Evolutionary conservation across 2,113 vertebrate genomes (phyloP), one percentile per base, ranked within the genome.

Genomic region (Sus scrofa): DNA sequence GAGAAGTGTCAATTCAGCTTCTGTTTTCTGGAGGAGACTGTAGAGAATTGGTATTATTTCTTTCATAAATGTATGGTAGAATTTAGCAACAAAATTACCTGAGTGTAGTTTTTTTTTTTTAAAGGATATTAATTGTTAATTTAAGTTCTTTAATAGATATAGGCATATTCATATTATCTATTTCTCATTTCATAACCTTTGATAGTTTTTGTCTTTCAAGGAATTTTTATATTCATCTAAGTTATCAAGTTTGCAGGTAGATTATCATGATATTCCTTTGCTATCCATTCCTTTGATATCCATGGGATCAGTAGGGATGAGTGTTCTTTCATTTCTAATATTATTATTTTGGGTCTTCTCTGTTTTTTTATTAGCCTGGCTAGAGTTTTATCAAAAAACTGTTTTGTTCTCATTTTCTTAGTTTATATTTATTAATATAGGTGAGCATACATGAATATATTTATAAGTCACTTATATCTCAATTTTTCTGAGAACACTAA

Each of bases 251-350:
- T 85, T 37, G 2, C 50, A 39, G 70, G 30, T 27, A 20, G 78
- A 62, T 54, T 39, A 78, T 78, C 63, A 86, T 63, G 70, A 68
- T 71, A 70, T 32, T 86, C 14, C 39, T 73, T 86, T 74, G 30
- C 90, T 83, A n/a, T n/a, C n/a, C n/a, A 44, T 83, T 37, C 34
- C 60, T 87, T 87, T 62, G 39, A 75, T 56, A 60, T 82, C 18
- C 39, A 44, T 44, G n/a, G 27, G 18, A 83, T 87, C 60, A 34
- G 34, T 30, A 87, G 22, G 67, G 18, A 75, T 68, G 67, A 87
- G 18, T 67, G 7, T n/a, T 87, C 34, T 87, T 75, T 92, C 26
- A 74, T 92, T 87, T 91, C 75, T 91, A 63, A 63, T 83, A 37
- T 14, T 56, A 39, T 6, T 78, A 88, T 39, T 67, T 86, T 79